Evolutionary conservation across 2,113 vertebrate species (phyloP).

Genomic region (Epinephelus cyanopodus): DNA sequence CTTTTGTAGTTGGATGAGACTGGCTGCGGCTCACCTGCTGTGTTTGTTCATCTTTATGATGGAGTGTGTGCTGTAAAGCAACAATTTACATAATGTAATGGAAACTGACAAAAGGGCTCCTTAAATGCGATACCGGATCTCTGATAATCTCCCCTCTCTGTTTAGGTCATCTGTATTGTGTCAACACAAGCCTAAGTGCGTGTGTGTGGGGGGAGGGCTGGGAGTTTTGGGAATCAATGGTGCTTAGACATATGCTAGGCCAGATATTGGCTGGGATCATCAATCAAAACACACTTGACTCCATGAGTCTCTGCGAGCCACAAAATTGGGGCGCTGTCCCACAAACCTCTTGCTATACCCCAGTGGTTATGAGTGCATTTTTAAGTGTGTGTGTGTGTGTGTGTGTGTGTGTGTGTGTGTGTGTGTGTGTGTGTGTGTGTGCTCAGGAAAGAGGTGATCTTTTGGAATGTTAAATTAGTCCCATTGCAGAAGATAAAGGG

Average conservation of each 20-base stretch:
- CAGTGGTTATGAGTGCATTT: neutral
- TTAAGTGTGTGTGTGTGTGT: neutral
- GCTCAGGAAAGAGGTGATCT: neutral
- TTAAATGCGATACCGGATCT: conserved; percentile 45
- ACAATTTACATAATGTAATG: conserved; percentile 43
- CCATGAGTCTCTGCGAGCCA: conserved; percentile 32
- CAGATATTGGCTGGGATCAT: conserved; percentile 71
- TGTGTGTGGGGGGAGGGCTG: conserved; percentile 28
- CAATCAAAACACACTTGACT: conserved; percentile 78
- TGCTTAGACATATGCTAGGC: conserved; percentile 64
- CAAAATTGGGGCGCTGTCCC: conserved; percentile 5
- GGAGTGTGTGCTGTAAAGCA: conserved; percentile 4
- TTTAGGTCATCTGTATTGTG: conserved; percentile 72
- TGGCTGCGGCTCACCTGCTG: neutral
- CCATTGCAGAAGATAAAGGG: conserved; percentile 44
- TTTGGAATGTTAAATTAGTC: conserved; percentile 24
- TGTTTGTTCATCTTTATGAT: conserved; percentile 32
- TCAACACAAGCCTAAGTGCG: conserved; percentile 62
- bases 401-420: neutral
- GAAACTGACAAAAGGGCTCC: conserved; percentile 45
- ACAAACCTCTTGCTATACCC: conserved; percentile 1
- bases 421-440: neutral
- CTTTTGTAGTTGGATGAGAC: neutral
- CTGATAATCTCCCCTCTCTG: conserved; percentile 56
- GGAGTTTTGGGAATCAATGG: conserved; percentile 74